Conservation (phyloP, 1,140 invertebrate genomes). For the Alviniconcha marisindica region DNA sequence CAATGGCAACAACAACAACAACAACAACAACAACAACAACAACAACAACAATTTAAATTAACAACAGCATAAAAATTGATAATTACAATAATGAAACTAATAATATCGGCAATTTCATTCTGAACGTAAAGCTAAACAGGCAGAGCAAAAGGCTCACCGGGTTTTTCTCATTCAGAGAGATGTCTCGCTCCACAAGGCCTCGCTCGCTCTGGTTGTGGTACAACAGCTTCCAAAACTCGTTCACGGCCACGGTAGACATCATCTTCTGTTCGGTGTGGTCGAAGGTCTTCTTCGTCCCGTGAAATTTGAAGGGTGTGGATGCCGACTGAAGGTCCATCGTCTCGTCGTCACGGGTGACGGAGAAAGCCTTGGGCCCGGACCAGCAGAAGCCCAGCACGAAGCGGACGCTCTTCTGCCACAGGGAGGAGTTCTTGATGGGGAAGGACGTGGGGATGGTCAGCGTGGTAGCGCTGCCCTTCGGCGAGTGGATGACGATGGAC, state of each 20-base stretch:
- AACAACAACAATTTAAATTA: too few species aligned
- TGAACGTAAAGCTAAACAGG: not conserved
- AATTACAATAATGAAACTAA: too few species aligned
- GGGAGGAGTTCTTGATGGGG: slow-evolving; percentile 40
- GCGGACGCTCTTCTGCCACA: slow-evolving; percentile 46
- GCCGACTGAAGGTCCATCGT: slow-evolving; percentile 7
- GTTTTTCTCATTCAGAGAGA: slow-evolving; percentile 12
- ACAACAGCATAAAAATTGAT: not conserved
- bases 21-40: too few species aligned
- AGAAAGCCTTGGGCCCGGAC: slow-evolving; percentile 53
- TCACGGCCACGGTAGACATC: slow-evolving; percentile 10
- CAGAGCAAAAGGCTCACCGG: not conserved
- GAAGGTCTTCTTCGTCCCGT: not conserved
- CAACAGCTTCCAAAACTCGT: slow-evolving; percentile 18
- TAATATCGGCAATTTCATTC: not conserved
- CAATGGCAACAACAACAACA: too few species aligned
- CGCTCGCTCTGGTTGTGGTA: not conserved
- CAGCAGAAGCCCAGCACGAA: slow-evolving; percentile 55
- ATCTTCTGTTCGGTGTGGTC: slow-evolving; percentile 23
- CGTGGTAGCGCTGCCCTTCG: slow-evolving; percentile 12
- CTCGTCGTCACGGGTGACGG: slow-evolving; percentile 28
- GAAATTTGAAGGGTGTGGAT: slow-evolving; percentile 8
- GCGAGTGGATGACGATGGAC: slow-evolving; percentile 25
- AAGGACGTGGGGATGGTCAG: slow-evolving; percentile 42
- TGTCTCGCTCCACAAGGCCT: slow-evolving; percentile 10